Base-by-base conservation (phyloP, 2,888 invertebrate genomes). In the Nomada ruficornis region DNA sequence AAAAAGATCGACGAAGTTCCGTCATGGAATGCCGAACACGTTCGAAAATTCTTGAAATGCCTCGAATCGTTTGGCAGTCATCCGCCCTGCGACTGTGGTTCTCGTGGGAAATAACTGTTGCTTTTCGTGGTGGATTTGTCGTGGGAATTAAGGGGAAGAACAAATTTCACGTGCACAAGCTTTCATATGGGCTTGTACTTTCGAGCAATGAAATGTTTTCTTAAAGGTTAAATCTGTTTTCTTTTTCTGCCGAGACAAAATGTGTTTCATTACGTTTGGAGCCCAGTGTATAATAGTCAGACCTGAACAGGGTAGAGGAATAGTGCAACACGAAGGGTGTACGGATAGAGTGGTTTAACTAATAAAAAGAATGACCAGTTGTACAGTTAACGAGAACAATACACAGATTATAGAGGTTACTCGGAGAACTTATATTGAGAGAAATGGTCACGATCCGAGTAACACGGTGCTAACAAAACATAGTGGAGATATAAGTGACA, bases 331-430 rank as follows among this genome's bases (percentile, higher is more conserved):
- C 42, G 15, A 42, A 2, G 11, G 26, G 18, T 10, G 3, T 52
- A 18, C 10, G 26, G 23, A 18, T 18, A 13, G 18, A 11, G n/a
- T 13, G 65, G 50, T 7, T 50, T 65, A 65, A 52, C 44, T 29
- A 50, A 65, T 36, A 36, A 36, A 36, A 36, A 1, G 36, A 65
- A 29, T 29, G n/a, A 29, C 65, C 29, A 52, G 65, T n/a, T 65
- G 50, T 26, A 52, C 65, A 65, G 65, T 65, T 65, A 65, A 26
- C 50, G 29, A 50, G 65, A 50, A 50, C 65, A 50, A 65, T 65
- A 13, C 50, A n/a, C 26, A 65, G 50, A 50, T 65, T 47, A 64
- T 47, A 47, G 63, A 44, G 23, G 11, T 47, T 29, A 65, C 50
- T n/a, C 10, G n/a, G 65, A 4, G 26, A 18, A n/a, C 7, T 36